Percentiles rank a stretch among this genome's conserved stretches.
These are phyloP conservation scores for Tanypteryx hageni DNA, from an alignment of 2,888 invertebrate species.

Conservation along the genomic window DNA sequence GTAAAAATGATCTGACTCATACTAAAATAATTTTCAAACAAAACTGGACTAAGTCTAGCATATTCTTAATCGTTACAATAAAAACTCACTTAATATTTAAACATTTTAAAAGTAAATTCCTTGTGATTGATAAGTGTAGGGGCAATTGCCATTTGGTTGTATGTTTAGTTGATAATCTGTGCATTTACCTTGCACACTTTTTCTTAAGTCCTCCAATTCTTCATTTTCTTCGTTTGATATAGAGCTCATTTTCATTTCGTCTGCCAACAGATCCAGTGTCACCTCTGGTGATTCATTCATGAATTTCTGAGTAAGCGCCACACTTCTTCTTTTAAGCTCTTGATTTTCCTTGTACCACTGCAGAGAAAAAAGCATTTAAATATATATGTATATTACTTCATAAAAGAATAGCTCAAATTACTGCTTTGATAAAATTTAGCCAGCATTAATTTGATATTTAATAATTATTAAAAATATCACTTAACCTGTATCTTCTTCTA, in stretches of 20 bases:
- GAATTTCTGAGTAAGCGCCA: slow-evolving; percentile 80
- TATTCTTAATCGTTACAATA: too few relatives aligned
- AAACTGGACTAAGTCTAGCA: too few relatives aligned
- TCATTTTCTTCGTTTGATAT: slow-evolving; percentile 76
- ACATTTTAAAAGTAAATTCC: too few relatives aligned
- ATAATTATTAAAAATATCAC: too few relatives aligned
- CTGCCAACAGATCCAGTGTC: slow-evolving; percentile 71
- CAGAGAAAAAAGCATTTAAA: slow-evolving; percentile 65
- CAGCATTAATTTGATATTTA: not conserved
- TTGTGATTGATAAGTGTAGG: too few relatives aligned
- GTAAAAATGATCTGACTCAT: too few relatives aligned
- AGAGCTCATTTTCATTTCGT: slow-evolving; percentile 72
- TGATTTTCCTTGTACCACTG: slow-evolving; percentile 89
- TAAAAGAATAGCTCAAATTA: slow-evolving; percentile 23
- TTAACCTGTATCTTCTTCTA: too few relatives aligned
- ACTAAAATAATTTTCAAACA: too few relatives aligned
- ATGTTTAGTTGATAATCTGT: not conserved
- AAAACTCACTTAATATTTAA: too few relatives aligned
- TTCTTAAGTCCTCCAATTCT: slow-evolving; percentile 83
- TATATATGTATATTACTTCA: too few relatives aligned
- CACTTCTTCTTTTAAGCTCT: slow-evolving; percentile 83
- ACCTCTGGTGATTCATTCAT: slow-evolving; percentile 77
- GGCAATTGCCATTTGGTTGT: not conserved
- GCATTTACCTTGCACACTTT: slow-evolving; percentile 78
- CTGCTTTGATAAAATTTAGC: not conserved